Evolutionary conservation across 2,888 invertebrate species (phyloP), one percentile per base, ranked within the genome.

Genomic region (Branchipolynoe longqiensis): DNA sequence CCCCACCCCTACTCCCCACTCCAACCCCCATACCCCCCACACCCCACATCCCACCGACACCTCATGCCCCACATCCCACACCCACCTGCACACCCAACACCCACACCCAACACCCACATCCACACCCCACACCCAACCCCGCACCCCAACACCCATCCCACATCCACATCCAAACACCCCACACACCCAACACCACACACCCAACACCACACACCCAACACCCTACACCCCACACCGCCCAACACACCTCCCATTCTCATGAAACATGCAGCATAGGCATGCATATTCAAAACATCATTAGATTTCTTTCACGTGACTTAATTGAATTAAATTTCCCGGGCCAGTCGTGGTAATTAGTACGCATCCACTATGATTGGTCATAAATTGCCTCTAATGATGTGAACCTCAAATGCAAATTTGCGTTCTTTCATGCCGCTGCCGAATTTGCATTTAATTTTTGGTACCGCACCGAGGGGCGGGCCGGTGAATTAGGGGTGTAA

Each of bases 201-300:
- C n/a, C n/a, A n/a, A n/a, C n/a, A n/a, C n/a, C n/a, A n/a, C n/a
- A n/a, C n/a, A n/a, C n/a, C n/a, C n/a, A n/a, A n/a, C n/a, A n/a
- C n/a, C n/a, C n/a, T n/a, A n/a, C n/a, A n/a, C n/a, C n/a, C n/a
- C n/a, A n/a, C n/a, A n/a, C n/a, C n/a, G n/a, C n/a, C n/a, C n/a
- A n/a, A n/a, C n/a, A n/a, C n/a, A n/a, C n/a, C n/a, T 31, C 25
- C 28, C 14, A 18, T 14, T 14, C 36, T 69, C 69, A 69, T 69
- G 69, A 69, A 69, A 69, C 69, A 69, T 69, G 69, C n/a, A n/a
- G n/a, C 69, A 69, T 36, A 36, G 38, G 69, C 69, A 69, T 69
- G 69, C 69, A 69, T 69, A 69, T 69, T 69, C 69, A 69, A 69
- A 36, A 69, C 38, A 69, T 69, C 69, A 69, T 69, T 69, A 69